A percentile compares a stretch with the other conserved stretches of the same genome.
These are phyloP conservation scores for Antheraea yamamai DNA, from an alignment of 2,888 invertebrate genomes.

Conservation along the genomic window DNA sequence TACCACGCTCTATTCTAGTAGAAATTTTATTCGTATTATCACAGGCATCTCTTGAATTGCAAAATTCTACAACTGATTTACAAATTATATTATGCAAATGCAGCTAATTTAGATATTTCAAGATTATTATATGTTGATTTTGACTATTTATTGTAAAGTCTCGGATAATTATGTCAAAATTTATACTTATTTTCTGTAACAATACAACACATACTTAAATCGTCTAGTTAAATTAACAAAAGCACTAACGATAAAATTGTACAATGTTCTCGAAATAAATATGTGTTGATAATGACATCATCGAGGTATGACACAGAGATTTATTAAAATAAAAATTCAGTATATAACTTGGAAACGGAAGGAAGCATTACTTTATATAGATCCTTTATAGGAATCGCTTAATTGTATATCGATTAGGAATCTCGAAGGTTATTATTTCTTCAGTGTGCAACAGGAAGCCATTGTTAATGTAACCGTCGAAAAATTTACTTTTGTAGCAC, in stretches of 20 bases:
- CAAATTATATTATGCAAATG: neutral
- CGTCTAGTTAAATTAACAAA: neutral
- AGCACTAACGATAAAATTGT: neutral
- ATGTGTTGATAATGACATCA: constrained; percentile 33
- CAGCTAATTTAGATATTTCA: neutral
- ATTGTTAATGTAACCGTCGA: constrained; percentile 17
- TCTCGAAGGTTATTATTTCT: constrained; percentile 13
- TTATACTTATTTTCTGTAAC: neutral
- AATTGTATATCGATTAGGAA: constrained; percentile 17
- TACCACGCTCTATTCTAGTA: neutral
- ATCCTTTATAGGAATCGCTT: constrained; percentile 23
- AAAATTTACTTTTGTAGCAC: constrained; percentile 16
- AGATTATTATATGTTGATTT: neutral
- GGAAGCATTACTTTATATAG: constrained; percentile 33
- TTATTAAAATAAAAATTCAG: constrained; percentile 37
- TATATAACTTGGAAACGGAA: constrained; percentile 34
- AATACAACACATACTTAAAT: neutral
- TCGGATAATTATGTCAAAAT: neutral
- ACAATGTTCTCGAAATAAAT: neutral
- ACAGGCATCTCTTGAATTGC: neutral
- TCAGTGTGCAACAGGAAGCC: constrained; percentile 12
- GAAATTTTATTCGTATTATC: neutral
- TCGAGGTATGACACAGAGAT: constrained; percentile 24
- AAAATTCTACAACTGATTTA: neutral
- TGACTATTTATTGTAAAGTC: neutral